Evolutionary conservation across 2,113 vertebrate species (phyloP), one percentile per base, ranked within the genome.

Genomic region (Lophochroa leadbeateri): DNA sequence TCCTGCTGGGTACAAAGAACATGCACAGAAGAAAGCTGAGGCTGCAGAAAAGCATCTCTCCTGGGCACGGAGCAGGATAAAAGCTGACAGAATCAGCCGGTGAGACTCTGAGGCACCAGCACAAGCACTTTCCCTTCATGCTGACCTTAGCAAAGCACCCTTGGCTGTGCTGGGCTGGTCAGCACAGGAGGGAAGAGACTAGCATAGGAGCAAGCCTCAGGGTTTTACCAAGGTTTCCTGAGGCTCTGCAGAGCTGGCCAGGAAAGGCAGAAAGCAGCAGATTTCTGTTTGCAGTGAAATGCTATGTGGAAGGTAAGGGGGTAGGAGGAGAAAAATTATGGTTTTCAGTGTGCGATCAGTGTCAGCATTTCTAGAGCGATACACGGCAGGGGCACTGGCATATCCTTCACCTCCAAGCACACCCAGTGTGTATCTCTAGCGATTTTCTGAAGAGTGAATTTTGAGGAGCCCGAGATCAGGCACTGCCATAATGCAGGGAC

Each of bases 381-480:
- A 52, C 0, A 0, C 3, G 35, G 44, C 83, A 79, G 3, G 1
- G 57, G 63, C 15, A 2, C 17, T 15, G 47, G 33, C 0, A 5
- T 17, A n/a, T 9, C 80, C 55, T 70, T 50, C 29, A 37, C 33
- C 67, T 67, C 50, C 29, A 33, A 35, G 29, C 44, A 35, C 50
- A 19, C 6, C 19, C n/a, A 20, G 0, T 3, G 16, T 9, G 10
- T 2, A 24, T 11, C 43, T 28, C 63, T 49, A 50, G 35, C 19
- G 39, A 37, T 16, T 65, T 64, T n/a, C 46, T 69, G 24, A 49
- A 21, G 7, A 83, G 39, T 7, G n/a, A 43, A 21, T 44, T 80
- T 75, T 75, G 47, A 60, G 14, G 17, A 79, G 61, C 29, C 75
- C 60, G 19, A 17, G 31, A 61, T 3, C 44, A 67, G n/a, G 31